Conservation (phyloP, 2,888 invertebrate genomes). For the Sinodicranocentrus sp. region DNA sequence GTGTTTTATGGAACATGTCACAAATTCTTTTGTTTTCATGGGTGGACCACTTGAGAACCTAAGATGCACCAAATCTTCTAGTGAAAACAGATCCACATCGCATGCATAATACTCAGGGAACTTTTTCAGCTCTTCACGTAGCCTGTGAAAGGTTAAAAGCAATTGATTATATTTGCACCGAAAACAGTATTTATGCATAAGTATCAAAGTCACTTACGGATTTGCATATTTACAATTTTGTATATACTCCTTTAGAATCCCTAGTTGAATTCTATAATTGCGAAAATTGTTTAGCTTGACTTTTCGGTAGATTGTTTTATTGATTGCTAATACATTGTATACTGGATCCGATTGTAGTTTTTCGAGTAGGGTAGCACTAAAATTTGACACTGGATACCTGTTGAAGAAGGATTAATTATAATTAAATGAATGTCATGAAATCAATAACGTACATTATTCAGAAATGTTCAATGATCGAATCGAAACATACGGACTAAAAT, state of each 20-base stretch:
- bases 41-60: slow-evolving; percentile 82
- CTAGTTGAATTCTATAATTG: slow-evolving; percentile 84
- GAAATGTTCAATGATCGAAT: background rate
- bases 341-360: slow-evolving; percentile 88
- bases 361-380: slow-evolving; percentile 87
- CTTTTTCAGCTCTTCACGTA: slow-evolving; percentile 81
- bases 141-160: slow-evolving; percentile 79
- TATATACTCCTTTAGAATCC: slow-evolving; percentile 86
- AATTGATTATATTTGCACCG: too few relatives aligned
- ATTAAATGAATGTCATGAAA: background rate
- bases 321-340: slow-evolving; percentile 86
- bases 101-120: slow-evolving; percentile 82
- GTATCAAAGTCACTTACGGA: slow-evolving; percentile 80
- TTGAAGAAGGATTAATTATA: slow-evolving; percentile 78
- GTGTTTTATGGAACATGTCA: slow-evolving; percentile 83
- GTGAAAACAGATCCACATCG: slow-evolving; percentile 86
- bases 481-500: slow-evolving; percentile 81
- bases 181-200: background rate
- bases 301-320: slow-evolving; percentile 83
- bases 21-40: slow-evolving; percentile 81
- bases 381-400: slow-evolving; percentile 89
- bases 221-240: slow-evolving; percentile 84
- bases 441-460: background rate
- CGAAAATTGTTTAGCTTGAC: slow-evolving; percentile 83
- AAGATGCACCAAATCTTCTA: slow-evolving; percentile 85